phyloP scores from a whole-genome alignment of 2,888 invertebrate species.

The Lasius fuliginosus region DNA sequence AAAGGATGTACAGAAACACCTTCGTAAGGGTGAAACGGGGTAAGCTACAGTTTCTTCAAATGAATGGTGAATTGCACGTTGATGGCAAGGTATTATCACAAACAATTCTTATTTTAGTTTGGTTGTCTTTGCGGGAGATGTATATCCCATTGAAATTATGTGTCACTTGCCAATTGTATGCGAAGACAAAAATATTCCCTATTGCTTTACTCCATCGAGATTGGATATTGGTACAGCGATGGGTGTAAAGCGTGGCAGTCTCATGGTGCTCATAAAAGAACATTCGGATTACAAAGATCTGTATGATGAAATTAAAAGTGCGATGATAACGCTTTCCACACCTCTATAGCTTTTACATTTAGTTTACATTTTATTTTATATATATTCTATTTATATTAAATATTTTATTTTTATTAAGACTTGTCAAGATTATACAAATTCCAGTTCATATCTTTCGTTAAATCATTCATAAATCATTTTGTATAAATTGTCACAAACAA shows the following conservation, averaged over 20 bases:
- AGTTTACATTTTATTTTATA: neutral
- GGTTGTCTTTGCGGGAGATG: slow-evolving; percentile 97
- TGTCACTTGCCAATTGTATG: slow-evolving; percentile 98
- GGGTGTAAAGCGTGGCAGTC: slow-evolving; percentile 95
- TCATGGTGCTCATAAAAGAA: slow-evolving; percentile 95
- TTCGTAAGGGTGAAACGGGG: slow-evolving; percentile 97
- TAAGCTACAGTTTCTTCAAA: slow-evolving; percentile 84
- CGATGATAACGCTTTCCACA: slow-evolving; percentile 91
- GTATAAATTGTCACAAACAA: too few species aligned
- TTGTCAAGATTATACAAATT: too few species aligned
- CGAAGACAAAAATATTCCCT: slow-evolving; percentile 97
- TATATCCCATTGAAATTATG: slow-evolving; percentile 98
- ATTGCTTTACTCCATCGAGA: slow-evolving; percentile 96
- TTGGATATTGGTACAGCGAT: slow-evolving; percentile 96
- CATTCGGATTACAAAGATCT: slow-evolving; percentile 95
- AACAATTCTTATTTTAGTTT: slow-evolving; percentile 88
- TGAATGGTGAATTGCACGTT: neutral
- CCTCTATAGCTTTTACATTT: slow-evolving; percentile 87
- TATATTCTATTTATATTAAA: neutral
- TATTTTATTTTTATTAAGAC: too few species aligned
- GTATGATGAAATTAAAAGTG: slow-evolving; percentile 92
- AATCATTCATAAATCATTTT: too few species aligned
- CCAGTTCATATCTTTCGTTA: too few species aligned
- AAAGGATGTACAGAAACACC: slow-evolving; percentile 96
- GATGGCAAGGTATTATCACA: neutral